Base-by-base conservation (phyloP, 1,140 invertebrate species). In the Drosophila aff. region DNA sequence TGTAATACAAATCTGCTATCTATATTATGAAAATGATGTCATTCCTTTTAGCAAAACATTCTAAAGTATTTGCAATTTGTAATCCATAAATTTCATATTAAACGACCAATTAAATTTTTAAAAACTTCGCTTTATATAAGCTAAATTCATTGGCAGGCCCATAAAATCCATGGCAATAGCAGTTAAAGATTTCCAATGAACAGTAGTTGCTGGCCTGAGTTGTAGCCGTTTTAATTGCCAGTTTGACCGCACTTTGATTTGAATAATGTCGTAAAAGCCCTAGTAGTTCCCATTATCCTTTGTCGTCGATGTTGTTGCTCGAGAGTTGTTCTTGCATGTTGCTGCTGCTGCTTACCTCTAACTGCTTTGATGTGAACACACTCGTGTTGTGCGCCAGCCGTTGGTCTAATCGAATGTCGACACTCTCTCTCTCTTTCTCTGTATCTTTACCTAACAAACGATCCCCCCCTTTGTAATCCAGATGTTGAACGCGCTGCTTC, bases 401-500 rank as follows among this genome's bases (percentile, higher is more conserved):
- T 52, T 33, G 28, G 61, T 67, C 72, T 87, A 87, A 87, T 76
- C 61, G 64, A 86, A 76, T 86, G 82, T 67, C 66, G 76, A 40
- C 59, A 62, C 75, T 81, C 18, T 59, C 64, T 69, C 64, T 69
- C 52, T 79, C 21, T 63, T 23, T 47, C 50, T 76, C 33, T n/a
- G 33, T 38, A 33, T 52, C n/a, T 52, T 55, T 23, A 58, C 47
- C 63, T 71, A 76, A 73, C 82, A 55, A 71, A 60, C 63, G 38
- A 28, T 50, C 66, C 69, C 74, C 74, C 41, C 44, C 43, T 36
- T 50, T 15, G 15, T 31, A 57, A 63, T 46, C 58, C 68, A 90
- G 85, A 90, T 90, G 85, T 90, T 90, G 58, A 90, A 81, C 72
- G 57, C 63, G 78, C 74, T 79, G 76, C 63, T 66, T 58, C 63